A percentile compares a stretch with the other conserved stretches of the same genome.
Evolutionary conservation across 53 echinoderm and acorn worm species (phyloP).

Genomic region (Glandiceps talaboti): DNA sequence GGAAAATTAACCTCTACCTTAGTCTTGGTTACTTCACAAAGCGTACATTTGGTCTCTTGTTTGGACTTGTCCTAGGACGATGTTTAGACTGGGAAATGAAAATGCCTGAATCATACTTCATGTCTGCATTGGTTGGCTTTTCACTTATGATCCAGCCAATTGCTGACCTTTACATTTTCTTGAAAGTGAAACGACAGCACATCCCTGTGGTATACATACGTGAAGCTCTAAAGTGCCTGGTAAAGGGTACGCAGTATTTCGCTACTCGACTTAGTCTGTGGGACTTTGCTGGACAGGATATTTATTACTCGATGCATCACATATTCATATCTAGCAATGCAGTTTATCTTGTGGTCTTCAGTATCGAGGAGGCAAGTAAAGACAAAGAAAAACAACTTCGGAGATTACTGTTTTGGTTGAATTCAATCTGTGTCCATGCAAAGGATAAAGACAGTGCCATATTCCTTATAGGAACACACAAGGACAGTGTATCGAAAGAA

Average conservation of each 20-base stretch:
- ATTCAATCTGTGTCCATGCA: neutral
- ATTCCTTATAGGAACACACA: slow-evolving; percentile 5
- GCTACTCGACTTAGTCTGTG: slow-evolving; percentile 5
- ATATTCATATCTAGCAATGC: neutral
- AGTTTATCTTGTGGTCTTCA: slow-evolving; percentile 4
- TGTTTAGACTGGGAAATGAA: neutral
- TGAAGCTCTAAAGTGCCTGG: neutral
- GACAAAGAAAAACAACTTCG: neutral
- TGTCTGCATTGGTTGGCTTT: neutral
- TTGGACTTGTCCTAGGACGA: neutral
- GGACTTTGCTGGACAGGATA: slow-evolving; percentile 8
- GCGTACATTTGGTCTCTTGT: neutral
- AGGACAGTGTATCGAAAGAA: neutral
- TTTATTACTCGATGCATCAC: neutral
- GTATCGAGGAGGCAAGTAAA: neutral
- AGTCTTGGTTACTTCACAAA: neutral
- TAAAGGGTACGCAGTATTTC: neutral
- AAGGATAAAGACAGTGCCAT: neutral
- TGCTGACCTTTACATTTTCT: neutral
- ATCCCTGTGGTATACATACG: neutral
- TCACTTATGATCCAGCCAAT: neutral
- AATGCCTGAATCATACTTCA: neutral
- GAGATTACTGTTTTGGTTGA: neutral
- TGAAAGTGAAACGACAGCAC: neutral
- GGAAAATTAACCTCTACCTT: no score